These are phyloP conservation scores for Leptopilina syphax DNA, from an alignment of 2,888 invertebrate genomes.

Conservation along the genomic window DNA sequence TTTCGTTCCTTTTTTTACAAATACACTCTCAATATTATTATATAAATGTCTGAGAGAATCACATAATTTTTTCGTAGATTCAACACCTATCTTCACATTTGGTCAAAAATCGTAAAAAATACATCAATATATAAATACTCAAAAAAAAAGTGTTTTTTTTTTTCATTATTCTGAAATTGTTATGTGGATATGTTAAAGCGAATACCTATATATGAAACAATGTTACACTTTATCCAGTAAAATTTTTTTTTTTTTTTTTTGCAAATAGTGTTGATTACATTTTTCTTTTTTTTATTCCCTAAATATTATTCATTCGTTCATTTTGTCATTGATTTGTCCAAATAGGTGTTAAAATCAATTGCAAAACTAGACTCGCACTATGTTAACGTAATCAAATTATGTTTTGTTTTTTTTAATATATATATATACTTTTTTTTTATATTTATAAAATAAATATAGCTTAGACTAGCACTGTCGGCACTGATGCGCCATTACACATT, in stretches of 20 bases:
- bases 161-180: slow-evolving; percentile 14
- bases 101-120: slow-evolving; percentile 8
- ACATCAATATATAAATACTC: neutral
- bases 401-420: slow-evolving; percentile 62
- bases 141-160: neutral
- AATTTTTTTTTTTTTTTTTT: neutral
- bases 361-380: slow-evolving; percentile 51
- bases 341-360: slow-evolving; percentile 39
- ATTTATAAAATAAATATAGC: slow-evolving; percentile 72
- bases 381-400: slow-evolving; percentile 64
- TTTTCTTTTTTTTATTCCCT: slow-evolving; percentile 1
- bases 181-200: slow-evolving; percentile 24
- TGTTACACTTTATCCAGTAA: slow-evolving; percentile 12
- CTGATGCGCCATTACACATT: slow-evolving; percentile 67
- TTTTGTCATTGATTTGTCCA: slow-evolving; percentile 23
- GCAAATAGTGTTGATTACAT: slow-evolving; percentile 5
- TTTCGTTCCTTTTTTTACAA: no score
- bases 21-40: neutral
- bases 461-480: slow-evolving; percentile 75
- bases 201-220: neutral
- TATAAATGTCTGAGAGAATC: neutral
- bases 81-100: slow-evolving; percentile 2
- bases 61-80: slow-evolving; percentile 5
- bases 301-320: neutral
- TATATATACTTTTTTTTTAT: slow-evolving; percentile 55